These are phyloP conservation scores for Orthochromis indermauri DNA, from an alignment of 2,113 vertebrate species.

Conservation along the genomic window DNA sequence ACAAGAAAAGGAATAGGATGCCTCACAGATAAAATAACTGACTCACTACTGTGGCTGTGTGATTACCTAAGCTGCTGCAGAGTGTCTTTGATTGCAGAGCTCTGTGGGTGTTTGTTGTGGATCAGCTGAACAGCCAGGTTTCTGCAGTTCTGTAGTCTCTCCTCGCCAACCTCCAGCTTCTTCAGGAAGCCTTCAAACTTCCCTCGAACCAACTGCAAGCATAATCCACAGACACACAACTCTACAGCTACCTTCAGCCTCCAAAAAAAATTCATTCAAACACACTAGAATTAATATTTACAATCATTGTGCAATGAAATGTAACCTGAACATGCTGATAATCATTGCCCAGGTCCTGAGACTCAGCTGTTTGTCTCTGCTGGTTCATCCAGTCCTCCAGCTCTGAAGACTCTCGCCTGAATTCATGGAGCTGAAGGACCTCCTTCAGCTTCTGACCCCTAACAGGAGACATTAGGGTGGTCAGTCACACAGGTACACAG, in stretches of 20 bases:
- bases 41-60: background rate
- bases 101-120: conserved; percentile 61
- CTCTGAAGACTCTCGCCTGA: conserved; percentile 73
- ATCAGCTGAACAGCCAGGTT: conserved; percentile 67
- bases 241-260: background rate
- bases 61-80: conserved; percentile 75
- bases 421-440: conserved; percentile 76
- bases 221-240: background rate
- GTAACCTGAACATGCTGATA: conserved; percentile 75
- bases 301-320: background rate
- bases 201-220: conserved; percentile 72
- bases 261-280: no score
- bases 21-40: background rate
- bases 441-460: conserved; percentile 68
- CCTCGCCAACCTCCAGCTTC: conserved; percentile 73
- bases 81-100: conserved; percentile 55
- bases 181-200: conserved; percentile 74
- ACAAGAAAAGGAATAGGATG: background rate
- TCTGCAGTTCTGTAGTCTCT: conserved; percentile 65
- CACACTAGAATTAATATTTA: background rate
- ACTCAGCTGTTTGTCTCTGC: conserved; percentile 69
- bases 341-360: conserved; percentile 75
- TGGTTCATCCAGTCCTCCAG: conserved; percentile 77
- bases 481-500: background rate
- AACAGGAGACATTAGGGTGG: background rate